Evolutionary conservation across 2,797 vertebrate species (phyloP), one percentile per base, ranked within the genome.

Genomic region (Hypotaenidia okinawae): DNA sequence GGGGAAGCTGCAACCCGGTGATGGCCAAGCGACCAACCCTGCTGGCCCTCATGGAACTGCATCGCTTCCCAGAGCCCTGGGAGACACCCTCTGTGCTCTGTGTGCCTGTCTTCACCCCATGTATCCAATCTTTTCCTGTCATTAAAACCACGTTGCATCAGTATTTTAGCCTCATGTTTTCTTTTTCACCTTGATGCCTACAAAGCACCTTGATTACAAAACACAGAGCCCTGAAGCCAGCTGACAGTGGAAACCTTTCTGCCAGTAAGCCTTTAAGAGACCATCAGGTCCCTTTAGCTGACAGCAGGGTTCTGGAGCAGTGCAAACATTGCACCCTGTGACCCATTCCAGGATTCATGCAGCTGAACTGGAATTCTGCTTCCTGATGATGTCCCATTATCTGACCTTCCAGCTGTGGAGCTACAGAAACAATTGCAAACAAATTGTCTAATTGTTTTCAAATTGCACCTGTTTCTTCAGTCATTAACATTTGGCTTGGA

Each of bases 381-480:
- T 52, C 75, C 55, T 17, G 23, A 6, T 2, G 0, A 2, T 11
- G 6, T 4, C 62, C 10, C 30, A 23, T 61, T 33, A 30, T 22
- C 55, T 37, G 13, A 4, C n/a, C 70, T 87, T 27, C 18, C 13
- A 27, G 8, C 35, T 35, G 21, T 0, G 0, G 33, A 77, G 68
- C 45, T 52, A 21, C n/a, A 0, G 19, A 17, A 19, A 18, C 0
- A 2, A 68, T 51, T 32, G 9, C 59, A 33, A 87, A 6, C 11
- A 41, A 90, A 90, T 85, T 76, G 62, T 66, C 67, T 70, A 76
- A 80, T 83, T 83, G 57, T 73, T 91, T 94, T 87, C 41, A 74
- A 83, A 85, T 90, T 57, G 32, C 37, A 25, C 41, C 25, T 19
- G 1, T 49, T 76, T 49, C 28, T 39, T 79, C 59, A 79, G 28